Evolutionary conservation across 2,888 invertebrate species (phyloP), one percentile per base, ranked within the genome.

Genomic region (Eupithecia vulgata): DNA sequence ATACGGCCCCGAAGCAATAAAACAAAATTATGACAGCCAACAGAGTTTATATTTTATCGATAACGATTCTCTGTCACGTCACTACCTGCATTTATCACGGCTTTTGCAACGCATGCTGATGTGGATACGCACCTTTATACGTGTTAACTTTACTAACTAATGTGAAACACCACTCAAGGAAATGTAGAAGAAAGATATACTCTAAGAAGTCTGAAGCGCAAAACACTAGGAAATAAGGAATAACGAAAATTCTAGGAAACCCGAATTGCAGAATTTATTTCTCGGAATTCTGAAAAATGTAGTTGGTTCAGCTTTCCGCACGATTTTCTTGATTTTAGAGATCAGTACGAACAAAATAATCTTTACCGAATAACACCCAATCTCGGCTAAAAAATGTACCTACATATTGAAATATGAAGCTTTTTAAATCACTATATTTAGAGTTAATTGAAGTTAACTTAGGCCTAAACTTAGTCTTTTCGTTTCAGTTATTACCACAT

Each of bases 61-160:
- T 76, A 82, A 65, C 45, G 48, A 73, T 42, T 25, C 40, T 72
- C 67, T 30, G 67, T 65, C 73, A 66, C 79, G 67, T 70, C 71
- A 70, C 78, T 70, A 89, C 87, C 88, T 87, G 87, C 82, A 85
- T 85, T 84, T 82, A 81, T 87, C 77, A 80, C 48, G 59, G 82
- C 83, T 85, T 88, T 88, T 78, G 87, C 88, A 80, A 84, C 83
- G 85, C 84, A 83, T 87, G 81, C 82, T 85, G 85, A 87, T 86
- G 84, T 80, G 77, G 77, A n/a, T 35, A 57, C 5, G 25, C 57
- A 57, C 25, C 57, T 57, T 34, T 21, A 35, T 12, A 64, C 35
- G 37, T 64, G 62, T n/a, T 62, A 35, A 62, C 62, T 62, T 30
- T 62, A 62, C 59, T 57, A 25, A 42, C 48, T n/a, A 35, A 62